Conservation (phyloP, 2,797 vertebrate species). For the Pangasius mekongensis region DNA sequence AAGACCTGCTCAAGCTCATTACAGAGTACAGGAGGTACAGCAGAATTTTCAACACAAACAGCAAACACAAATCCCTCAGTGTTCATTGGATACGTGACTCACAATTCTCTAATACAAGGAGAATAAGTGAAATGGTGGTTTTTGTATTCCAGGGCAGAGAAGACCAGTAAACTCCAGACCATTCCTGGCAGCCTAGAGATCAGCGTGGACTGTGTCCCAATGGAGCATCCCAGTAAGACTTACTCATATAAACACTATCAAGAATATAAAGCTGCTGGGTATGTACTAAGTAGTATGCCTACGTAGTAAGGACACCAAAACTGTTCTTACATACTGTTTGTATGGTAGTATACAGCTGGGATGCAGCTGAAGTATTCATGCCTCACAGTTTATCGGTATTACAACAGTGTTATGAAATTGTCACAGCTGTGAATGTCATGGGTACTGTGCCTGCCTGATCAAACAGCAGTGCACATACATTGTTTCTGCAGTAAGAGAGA, state of each 20-base stretch:
- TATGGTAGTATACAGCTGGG: not conserved
- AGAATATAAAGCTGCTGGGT: not conserved
- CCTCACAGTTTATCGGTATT: not conserved
- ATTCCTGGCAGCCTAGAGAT: conserved; percentile 93
- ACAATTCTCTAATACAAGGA: not conserved
- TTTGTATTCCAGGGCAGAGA: conserved; percentile 84
- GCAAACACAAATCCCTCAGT: not conserved
- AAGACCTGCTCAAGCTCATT: conserved; percentile 92
- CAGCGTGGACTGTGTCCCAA: conserved; percentile 85
- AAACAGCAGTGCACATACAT: not conserved
- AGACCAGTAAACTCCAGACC: conserved; percentile 92
- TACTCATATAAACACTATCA: not conserved
- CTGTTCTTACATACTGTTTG: not conserved
- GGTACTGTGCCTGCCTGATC: not conserved
- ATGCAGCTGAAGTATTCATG: not conserved
- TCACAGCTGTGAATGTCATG: not conserved
- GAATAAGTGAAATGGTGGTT: conserved; percentile 29
- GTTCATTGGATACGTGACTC: not conserved
- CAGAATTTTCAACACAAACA: not conserved
- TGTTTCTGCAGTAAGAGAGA: not conserved
- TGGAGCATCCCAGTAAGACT: conserved; percentile 93
- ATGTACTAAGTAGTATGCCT: not conserved
- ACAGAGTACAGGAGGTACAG: conserved; percentile 89
- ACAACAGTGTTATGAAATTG: not conserved
- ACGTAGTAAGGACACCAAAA: not conserved